Percentiles rank a stretch among this genome's conserved stretches.
These are phyloP conservation scores for Aproaerema taeniolella DNA, from an alignment of 2,888 invertebrate species.

Conservation along the genomic window DNA sequence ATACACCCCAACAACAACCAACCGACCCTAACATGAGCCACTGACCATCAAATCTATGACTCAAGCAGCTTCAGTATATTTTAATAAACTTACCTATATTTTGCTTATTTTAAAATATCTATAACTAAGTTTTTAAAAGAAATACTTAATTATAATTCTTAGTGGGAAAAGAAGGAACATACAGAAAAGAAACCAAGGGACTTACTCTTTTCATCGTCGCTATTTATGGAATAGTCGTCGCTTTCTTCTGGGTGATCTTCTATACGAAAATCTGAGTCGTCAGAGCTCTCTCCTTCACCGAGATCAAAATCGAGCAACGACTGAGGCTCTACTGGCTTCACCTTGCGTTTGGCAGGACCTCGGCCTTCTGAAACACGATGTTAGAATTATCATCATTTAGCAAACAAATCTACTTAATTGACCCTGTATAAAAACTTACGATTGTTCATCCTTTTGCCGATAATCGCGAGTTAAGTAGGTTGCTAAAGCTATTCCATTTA, in stretches of 20 bases:
- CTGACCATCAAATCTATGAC: no score
- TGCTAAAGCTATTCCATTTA: slow-evolving; percentile 2
- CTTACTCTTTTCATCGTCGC: slow-evolving; percentile 80
- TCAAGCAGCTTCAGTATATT: no score
- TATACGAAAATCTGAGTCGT: slow-evolving; percentile 96
- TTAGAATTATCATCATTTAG: no score
- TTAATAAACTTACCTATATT: no score
- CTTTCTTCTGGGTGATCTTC: slow-evolving; percentile 91
- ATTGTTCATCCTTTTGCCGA: slow-evolving; percentile 1
- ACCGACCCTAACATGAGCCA: no score
- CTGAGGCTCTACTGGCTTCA: slow-evolving; percentile 87
- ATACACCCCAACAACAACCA: no score
- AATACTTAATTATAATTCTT: no score
- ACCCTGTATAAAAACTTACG: slow-evolving; percentile 1
- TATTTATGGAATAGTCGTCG: slow-evolving; percentile 83
- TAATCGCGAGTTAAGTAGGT: neutral
- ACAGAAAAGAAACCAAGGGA: no score
- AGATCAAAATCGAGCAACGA: slow-evolving; percentile 89
- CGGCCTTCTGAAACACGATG: slow-evolving; percentile 69
- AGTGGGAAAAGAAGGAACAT: no score
- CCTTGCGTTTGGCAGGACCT: slow-evolving; percentile 87
- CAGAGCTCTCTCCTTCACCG: slow-evolving; percentile 93
- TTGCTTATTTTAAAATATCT: no score
- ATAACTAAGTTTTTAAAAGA: no score
- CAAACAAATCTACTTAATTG: no score